phyloP scores from a whole-genome alignment of 2,113 vertebrate genomes.

The Planiliza haematocheilus region DNA sequence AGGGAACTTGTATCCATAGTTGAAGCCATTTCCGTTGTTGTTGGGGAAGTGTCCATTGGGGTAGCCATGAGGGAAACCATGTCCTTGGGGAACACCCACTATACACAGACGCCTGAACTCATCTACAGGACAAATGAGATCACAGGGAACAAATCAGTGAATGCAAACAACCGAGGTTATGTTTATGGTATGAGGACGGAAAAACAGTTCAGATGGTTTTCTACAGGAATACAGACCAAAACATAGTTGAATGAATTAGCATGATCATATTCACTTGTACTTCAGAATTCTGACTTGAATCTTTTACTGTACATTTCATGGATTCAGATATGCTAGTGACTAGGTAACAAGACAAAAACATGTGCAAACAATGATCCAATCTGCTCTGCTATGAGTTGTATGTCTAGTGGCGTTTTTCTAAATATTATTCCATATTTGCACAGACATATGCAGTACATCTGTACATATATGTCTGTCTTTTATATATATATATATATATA shows the following conservation, averaged over 20 bases:
- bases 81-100: conserved; percentile 83
- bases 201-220: not conserved
- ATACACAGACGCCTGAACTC: conserved; percentile 90
- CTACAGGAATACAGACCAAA: not conserved
- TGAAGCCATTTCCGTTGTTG: conserved; percentile 75
- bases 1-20: conserved; percentile 68
- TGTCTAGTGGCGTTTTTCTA: too few relatives aligned
- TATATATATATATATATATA: not conserved
- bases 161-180: not conserved
- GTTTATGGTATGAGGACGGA: not conserved
- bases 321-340: conserved; percentile 11
- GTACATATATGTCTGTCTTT: not conserved
- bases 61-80: conserved; percentile 69
- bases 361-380: not conserved
- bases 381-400: not conserved
- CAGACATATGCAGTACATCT: not conserved
- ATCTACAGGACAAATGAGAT: conserved; percentile 77
- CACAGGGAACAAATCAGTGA: conserved; percentile 14
- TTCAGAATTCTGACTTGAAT: too few relatives aligned
- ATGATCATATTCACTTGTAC: too few relatives aligned
- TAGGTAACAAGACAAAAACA: conserved; percentile 15
- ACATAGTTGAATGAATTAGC: not conserved
- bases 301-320: too few relatives aligned
- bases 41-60: conserved; percentile 70
- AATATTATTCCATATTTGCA: too few relatives aligned